Base-by-base conservation (phyloP, 2,888 invertebrate species). In the Macaria notata region DNA sequence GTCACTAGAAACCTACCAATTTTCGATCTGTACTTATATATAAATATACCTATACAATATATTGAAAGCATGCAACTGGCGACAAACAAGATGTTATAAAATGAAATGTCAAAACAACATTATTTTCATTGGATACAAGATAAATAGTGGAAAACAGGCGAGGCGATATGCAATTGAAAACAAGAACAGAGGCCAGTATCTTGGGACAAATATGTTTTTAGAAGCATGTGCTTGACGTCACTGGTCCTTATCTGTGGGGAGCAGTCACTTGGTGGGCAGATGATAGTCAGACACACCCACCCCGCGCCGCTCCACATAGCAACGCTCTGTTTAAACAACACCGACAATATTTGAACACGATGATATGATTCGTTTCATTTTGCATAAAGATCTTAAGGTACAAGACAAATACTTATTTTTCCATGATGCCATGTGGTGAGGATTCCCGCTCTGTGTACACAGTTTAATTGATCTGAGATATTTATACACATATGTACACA, bases 271-370 rank as follows among this genome's bases (percentile, higher is more conserved):
- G 66, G 59, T 66, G 66, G 64, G 59, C 65, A 70, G 77, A 73
- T 75, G 76, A 78, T 79, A 83, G 79, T 76, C 81, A 75, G 88
- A 90, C 90, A 91, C 90, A 91, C 90, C 90, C 89, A 86, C 88
- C 75, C 54, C 72, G 33, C 88, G 75, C 54, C 72, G 33, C 75
- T 71, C 66, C 60, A 75, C 85, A 73, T 87, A 72, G 86, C 82
- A 88, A 91, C 88, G 58, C 65, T 43, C 19, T 19, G 62, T 54
- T 63, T 64, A 31, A 38, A 38, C 41, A 49, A 29, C 7, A 19
- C 19, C 19, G 19, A 19, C 49, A 50, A 51, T 50, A 60, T 43
- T 55, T 55, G 46, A 53, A 58, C 52, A 39, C 29, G 31, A 19
- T 52, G 52, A 53, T 56, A 52, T 36, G 9, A 42, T n/a, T 43